phyloP scores from a whole-genome alignment of 64 coral and sea anemone genomes.

The Pocillopora verrucosa region DNA sequence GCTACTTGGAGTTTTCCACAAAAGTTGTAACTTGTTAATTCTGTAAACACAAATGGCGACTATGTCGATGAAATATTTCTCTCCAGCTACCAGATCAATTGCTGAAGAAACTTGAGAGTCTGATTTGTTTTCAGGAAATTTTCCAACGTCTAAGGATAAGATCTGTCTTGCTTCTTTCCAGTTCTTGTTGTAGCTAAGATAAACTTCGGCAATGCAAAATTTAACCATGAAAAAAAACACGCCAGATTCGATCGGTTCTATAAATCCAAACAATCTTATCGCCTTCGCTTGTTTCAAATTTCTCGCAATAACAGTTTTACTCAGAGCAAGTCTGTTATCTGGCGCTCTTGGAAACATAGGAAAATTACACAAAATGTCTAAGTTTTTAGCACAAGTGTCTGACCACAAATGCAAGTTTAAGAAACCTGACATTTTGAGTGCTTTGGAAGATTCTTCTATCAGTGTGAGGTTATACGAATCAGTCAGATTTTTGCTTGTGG shows the following conservation, averaged over 20 bases:
- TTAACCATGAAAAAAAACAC: slow-evolving; percentile 10
- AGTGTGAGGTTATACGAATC: too few species aligned
- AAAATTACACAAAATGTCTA: slow-evolving; percentile 39
- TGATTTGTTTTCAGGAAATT: not conserved
- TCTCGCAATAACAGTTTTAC: not conserved
- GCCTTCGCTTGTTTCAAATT: not conserved
- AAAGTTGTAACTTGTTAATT: slow-evolving; percentile 16
- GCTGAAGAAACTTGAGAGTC: not conserved
- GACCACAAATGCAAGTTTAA: slow-evolving; percentile 52
- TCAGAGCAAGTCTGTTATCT: not conserved
- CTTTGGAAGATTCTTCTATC: not conserved
- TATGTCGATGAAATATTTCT: slow-evolving; percentile 42
- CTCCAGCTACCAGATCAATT: not conserved
- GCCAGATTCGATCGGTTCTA: slow-evolving; percentile 11
- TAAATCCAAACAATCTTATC: slow-evolving; percentile 34
- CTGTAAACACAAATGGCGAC: not conserved
- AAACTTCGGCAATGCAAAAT: slow-evolving; percentile 13
- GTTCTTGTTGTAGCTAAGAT: not conserved
- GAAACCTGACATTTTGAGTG: not conserved
- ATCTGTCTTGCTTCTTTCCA: not conserved
- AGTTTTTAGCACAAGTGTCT: slow-evolving; percentile 30
- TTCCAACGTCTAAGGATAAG: not conserved
- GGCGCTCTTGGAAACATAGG: slow-evolving; percentile 39
- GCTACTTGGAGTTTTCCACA: slow-evolving; percentile 34
- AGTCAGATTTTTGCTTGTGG: too few species aligned